Evolutionary conservation across 1,140 invertebrate species (phyloP), one percentile per base, ranked within the genome.

Genomic region (Antheraea pernyi): DNA sequence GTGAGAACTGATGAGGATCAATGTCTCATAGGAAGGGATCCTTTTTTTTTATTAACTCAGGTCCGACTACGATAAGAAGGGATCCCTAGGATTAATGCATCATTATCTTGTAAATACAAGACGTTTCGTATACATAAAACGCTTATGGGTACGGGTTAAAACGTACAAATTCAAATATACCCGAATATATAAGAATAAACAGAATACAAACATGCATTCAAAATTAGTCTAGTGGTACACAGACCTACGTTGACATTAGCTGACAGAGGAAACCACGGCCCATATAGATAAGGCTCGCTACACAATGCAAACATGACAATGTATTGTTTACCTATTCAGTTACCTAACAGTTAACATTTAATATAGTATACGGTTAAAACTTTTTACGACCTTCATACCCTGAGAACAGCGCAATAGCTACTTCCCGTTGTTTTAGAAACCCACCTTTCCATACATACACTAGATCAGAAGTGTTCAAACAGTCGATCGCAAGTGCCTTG

Each of bases 281-380:
- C 75, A 89, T 69, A 85, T 91, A 90, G 89, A 91, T 91, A 89
- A 91, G 71, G 69, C 69, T 37, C 63, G 68, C 67, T 69, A 78
- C 77, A 79, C 66, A 73, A 63, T 74, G 75, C 80, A 79, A 78
- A 84, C 80, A 81, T 60, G 16, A 53, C 46, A 53, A 67, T 77
- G 64, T 73, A 72, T 78, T 61, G 78, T 80, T 81, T 78, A 76
- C 78, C 72, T 69, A 78, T 59, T 69, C 66, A 69, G 72, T 60
- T 59, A 68, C 73, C 70, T 72, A 70, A 65, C 64, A 39, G 39
- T 48, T 46, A 48, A 65, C 64, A 42, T 39, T 46, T 53, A 48
- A 48, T 60, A 60, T 60, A 8, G 7, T 53, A 53, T 53, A 53
- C 46, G 16, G 16, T 13, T 13, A 42, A 53, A 53, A 53, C 46